Conservation (phyloP, 2,113 vertebrate species). For the Takifugu flavidus region DNA sequence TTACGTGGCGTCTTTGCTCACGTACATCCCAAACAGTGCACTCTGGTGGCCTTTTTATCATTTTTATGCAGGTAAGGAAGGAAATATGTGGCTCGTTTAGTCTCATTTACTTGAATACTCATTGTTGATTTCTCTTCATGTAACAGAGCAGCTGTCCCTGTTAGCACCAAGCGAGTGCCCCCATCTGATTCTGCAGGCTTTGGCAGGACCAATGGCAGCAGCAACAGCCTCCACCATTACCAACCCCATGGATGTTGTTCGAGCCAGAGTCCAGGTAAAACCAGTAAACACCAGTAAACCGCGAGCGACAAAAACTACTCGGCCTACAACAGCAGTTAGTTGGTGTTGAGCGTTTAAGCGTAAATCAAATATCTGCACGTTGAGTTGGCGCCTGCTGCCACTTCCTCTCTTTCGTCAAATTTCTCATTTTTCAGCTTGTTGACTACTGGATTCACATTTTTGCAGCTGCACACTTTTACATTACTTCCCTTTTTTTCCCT, state of each 20-base stretch:
- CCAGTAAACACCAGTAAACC: not conserved
- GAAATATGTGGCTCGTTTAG: not conserved
- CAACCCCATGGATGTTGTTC: conserved; percentile 96
- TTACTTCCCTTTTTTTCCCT: too few species aligned
- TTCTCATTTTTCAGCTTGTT: too few species aligned
- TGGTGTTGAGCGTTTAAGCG: too few species aligned
- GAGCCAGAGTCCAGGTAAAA: conserved; percentile 91
- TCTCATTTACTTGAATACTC: not conserved
- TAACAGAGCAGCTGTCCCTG: conserved; percentile 84
- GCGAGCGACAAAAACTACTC: too few species aligned
- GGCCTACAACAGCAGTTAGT: too few species aligned
- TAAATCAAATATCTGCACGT: too few species aligned
- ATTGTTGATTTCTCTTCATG: too few species aligned
- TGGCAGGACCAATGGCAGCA: conserved; percentile 90
- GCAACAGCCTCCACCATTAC: conserved; percentile 93
- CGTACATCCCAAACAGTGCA: conserved; percentile 96
- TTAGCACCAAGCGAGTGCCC: conserved; percentile 88
- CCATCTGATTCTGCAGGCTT: conserved; percentile 89
- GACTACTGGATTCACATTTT: too few species aligned
- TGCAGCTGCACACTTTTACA: too few species aligned
- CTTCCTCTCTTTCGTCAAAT: too few species aligned
- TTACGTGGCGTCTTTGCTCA: conserved; percentile 91
- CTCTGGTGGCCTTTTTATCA: conserved; percentile 99
- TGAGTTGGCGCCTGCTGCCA: too few species aligned
- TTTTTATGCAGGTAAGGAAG: conserved; percentile 86